These are phyloP conservation scores for Acronicta psi DNA, from an alignment of 2,888 invertebrate genomes.

Conservation along the genomic window DNA sequence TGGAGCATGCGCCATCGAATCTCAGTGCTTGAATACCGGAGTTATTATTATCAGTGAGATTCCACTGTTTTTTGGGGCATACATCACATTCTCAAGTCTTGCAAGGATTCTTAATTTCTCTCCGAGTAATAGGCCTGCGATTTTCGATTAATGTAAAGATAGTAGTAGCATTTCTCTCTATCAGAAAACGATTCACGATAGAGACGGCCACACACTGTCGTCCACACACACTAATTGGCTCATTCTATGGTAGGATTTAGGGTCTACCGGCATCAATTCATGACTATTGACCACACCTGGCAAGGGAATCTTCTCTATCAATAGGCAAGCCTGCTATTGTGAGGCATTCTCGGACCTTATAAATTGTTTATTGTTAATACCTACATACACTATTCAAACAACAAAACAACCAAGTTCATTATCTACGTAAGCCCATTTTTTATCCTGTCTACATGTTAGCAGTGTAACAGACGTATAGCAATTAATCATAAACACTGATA, in stretches of 20 bases:
- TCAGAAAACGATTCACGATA: too few species aligned
- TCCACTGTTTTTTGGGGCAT: neutral
- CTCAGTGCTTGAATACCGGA: neutral
- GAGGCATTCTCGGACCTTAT: neutral
- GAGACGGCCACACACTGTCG: too few species aligned
- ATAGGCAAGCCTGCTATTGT: too few species aligned
- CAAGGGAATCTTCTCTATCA: too few species aligned
- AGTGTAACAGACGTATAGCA: conserved; percentile 7
- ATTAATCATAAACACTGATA: conserved; percentile 27
- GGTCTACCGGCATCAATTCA: neutral
- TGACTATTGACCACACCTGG: neutral
- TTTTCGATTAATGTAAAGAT: too few species aligned
- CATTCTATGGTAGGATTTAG: neutral
- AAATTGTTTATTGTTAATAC: conserved; percentile 2
- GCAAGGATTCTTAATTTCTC: too few species aligned
- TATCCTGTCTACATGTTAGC: neutral
- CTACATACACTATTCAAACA: neutral
- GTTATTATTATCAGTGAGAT: neutral
- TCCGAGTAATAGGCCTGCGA: too few species aligned
- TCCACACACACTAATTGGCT: too few species aligned
- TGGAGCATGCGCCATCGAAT: neutral
- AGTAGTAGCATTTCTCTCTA: too few species aligned
- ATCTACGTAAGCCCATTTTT: conserved; percentile 3
- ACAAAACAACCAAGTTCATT: conserved; percentile 5
- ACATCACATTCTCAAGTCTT: neutral